Percentiles rank a stretch among this genome's conserved stretches.
Evolutionary conservation across 2,888 invertebrate genomes (phyloP).

Genomic region (Sceliomorpha sp.): DNA sequence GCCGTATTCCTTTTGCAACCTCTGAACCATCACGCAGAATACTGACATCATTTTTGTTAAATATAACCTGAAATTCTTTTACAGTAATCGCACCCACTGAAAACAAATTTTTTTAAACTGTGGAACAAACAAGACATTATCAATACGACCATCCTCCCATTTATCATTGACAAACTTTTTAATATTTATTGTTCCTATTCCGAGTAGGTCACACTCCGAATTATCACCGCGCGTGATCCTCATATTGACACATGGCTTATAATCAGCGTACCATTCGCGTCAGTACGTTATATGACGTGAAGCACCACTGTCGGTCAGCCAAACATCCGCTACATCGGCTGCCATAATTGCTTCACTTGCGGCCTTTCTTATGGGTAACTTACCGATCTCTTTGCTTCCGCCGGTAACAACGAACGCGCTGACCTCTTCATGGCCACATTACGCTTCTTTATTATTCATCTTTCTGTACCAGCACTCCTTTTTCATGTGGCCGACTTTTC

Average conservation of each 20-base stretch:
- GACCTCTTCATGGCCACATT: too few relatives aligned
- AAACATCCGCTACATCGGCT: slow-evolving; percentile 43
- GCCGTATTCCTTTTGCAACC: background rate
- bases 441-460: too few relatives aligned
- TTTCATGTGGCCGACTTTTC: too few relatives aligned
- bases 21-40: background rate
- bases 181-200: slow-evolving; percentile 13
- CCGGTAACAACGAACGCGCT: too few relatives aligned
- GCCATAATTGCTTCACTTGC: background rate
- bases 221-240: slow-evolving; percentile 17
- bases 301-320: slow-evolving; percentile 59
- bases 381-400: too few relatives aligned
- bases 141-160: slow-evolving; percentile 9
- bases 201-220: background rate
- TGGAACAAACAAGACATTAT: slow-evolving; percentile 28
- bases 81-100: slow-evolving; percentile 25
- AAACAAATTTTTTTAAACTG: slow-evolving; percentile 34
- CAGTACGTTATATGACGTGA: slow-evolving; percentile 57
- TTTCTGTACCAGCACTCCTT: too few relatives aligned
- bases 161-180: background rate
- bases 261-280: slow-evolving; percentile 51
- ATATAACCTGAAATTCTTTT: slow-evolving; percentile 4
- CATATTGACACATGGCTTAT: background rate
- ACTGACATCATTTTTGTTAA: background rate
- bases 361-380: background rate